A percentile compares a stretch with the other conserved stretches of the same genome.
phyloP scores from a whole-genome alignment of 2,113 vertebrate species.

The Vanacampus margaritifer region DNA sequence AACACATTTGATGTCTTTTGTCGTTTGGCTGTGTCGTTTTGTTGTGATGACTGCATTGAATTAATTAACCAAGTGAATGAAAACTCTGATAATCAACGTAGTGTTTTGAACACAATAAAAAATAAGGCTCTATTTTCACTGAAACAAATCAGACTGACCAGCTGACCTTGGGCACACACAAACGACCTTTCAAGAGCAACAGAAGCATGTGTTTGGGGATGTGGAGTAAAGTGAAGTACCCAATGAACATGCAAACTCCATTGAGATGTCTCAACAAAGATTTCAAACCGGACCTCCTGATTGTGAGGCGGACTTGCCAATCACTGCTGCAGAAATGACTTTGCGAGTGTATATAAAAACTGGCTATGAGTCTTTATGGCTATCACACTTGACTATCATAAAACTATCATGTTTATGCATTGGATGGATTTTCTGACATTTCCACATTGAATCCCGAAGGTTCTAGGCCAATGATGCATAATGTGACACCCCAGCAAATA shows the following conservation, averaged over 20 bases:
- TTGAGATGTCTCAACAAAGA: too few relatives aligned
- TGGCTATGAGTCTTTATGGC: background rate
- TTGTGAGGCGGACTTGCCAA: background rate
- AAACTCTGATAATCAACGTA: too few relatives aligned
- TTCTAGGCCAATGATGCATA: background rate
- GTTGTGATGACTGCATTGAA: too few relatives aligned
- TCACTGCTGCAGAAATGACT: background rate
- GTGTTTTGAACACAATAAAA: too few relatives aligned
- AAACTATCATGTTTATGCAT: background rate
- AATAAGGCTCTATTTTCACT: too few relatives aligned
- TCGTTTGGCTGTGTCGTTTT: too few relatives aligned
- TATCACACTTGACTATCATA: background rate
- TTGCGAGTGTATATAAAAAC: background rate
- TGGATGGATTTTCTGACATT: background rate
- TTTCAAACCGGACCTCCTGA: background rate
- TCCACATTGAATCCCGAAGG: background rate
- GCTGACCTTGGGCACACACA: background rate
- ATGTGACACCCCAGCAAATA: background rate
- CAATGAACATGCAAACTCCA: background rate
- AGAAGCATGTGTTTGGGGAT: background rate
- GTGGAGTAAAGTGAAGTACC: background rate
- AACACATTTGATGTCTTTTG: too few relatives aligned
- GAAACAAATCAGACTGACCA: background rate
- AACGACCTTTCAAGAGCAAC: background rate
- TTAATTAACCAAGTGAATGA: too few relatives aligned